Percentiles rank a stretch among this genome's conserved stretches.
These are phyloP conservation scores for Cephalopterus ornatus DNA, from an alignment of 2,113 vertebrate species.

Conservation along the genomic window DNA sequence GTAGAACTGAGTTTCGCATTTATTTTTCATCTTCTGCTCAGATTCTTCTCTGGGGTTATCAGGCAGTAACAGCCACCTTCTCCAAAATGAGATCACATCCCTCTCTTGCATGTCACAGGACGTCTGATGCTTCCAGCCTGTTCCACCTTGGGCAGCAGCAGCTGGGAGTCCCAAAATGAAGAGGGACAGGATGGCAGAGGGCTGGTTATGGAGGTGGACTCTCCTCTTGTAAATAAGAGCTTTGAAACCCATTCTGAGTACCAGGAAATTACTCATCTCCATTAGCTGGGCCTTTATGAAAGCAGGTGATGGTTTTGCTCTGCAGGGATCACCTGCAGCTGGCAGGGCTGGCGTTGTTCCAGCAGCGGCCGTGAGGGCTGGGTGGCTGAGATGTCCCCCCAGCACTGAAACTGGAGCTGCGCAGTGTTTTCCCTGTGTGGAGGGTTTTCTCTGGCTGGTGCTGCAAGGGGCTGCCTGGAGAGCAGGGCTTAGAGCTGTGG, in stretches of 20 bases:
- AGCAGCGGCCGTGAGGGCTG: neutral
- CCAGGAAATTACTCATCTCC: neutral
- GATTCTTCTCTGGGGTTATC: neutral
- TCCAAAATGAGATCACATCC: neutral
- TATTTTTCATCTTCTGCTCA: neutral
- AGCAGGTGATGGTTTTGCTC: neutral
- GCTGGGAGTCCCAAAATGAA: neutral
- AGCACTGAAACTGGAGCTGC: neutral
- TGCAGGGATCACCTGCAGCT: fast-evolving
- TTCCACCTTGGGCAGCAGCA: neutral
- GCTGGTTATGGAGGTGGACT: neutral
- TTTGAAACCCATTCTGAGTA: neutral
- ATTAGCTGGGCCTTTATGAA: neutral
- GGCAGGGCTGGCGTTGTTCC: fast-evolving
- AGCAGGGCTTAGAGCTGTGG: neutral
- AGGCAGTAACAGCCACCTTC: neutral
- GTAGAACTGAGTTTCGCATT: neutral
- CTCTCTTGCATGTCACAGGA: neutral
- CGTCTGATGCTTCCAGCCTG: neutral
- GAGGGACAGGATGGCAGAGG: neutral
- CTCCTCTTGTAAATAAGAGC: neutral
- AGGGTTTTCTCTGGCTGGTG: neutral
- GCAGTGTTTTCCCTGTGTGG: fast-evolving
- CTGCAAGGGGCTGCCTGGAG: neutral
- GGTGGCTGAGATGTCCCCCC: neutral